Base-by-base conservation (phyloP, 2,797 vertebrate genomes). In the Enteromius thamalakanensis region DNA sequence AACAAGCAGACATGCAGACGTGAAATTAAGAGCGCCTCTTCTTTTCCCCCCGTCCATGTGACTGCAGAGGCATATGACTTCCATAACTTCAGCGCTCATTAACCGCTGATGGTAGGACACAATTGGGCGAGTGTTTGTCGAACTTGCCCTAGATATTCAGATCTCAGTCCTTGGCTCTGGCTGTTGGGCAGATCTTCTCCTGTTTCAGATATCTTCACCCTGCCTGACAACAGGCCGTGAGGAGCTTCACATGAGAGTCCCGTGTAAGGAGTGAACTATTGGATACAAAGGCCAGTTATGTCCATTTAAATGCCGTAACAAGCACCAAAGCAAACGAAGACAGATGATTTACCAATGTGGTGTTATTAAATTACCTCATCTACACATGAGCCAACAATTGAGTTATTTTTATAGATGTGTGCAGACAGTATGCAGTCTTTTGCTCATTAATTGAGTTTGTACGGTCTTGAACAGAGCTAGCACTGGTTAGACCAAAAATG, bases 81-180 rank as follows among this genome's bases (percentile, higher is more conserved):
- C 86, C 87, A 90, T 82, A 87, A 87, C 86, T 86, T 84, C 81
- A 80, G 86, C 80, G 83, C 88, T 89, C 85, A 78, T 89, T 90
- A 82, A 76, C 75, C 51, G 65, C 86, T 86, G 49, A 90, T 88
- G 86, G 84, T 83, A 84, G 86, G 80, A 91, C 87, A 94, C 91
- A 94, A 93, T 91, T 78, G 62, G 85, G 58, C 82, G 82, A 91
- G 90, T 92, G 92, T 94, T 92, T 93, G 88, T 90, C 86, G 91
- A 90, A 85, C 84, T 82, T 91, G 92, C 91, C 90, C 90, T 88
- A 91, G 78, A 91, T 91, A 90, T 88, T 86, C 86, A 87, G 86
- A 90, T 90, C 90, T 86, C 76, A 85, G 87, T 78, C 47, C 76
- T 83, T 74, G 80, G 86, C 88, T 89, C 80, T 83, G 79, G 82